Conservation (phyloP, 64 coral and sea anemone genomes). For the Hydrozoanthus tunicans region DNA sequence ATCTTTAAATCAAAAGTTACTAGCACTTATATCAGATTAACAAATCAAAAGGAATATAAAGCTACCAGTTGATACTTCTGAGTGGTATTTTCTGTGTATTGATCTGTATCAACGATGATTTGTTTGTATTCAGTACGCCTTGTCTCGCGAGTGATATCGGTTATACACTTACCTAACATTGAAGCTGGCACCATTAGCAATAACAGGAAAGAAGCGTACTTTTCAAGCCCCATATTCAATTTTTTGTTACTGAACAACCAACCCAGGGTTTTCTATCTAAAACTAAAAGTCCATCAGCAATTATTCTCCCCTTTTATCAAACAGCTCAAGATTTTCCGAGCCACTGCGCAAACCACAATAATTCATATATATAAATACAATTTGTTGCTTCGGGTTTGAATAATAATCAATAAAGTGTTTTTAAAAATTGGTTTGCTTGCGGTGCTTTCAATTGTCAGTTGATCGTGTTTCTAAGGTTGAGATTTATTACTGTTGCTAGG, state of each 20-base stretch:
- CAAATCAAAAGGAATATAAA: too few relatives aligned
- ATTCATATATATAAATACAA: too few relatives aligned
- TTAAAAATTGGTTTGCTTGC: too few relatives aligned
- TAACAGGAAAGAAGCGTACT: neutral
- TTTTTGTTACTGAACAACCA: neutral
- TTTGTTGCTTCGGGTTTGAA: too few relatives aligned
- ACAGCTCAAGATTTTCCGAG: neutral
- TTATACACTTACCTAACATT: conserved; percentile 5
- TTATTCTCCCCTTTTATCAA: too few relatives aligned
- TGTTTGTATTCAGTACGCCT: neutral
- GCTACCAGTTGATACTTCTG: too few relatives aligned
- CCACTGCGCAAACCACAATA: neutral
- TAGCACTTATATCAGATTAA: too few relatives aligned
- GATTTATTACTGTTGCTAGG: neutral
- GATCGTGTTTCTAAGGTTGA: neutral
- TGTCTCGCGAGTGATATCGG: neutral
- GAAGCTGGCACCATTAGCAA: neutral
- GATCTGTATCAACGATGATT: neutral
- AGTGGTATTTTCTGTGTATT: too few relatives aligned
- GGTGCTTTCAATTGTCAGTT: neutral
- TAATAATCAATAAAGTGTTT: too few relatives aligned
- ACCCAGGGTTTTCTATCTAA: too few relatives aligned
- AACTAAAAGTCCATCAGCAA: too few relatives aligned
- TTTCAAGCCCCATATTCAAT: neutral
- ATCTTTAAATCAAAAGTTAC: too few relatives aligned